Evolutionary conservation across 1,140 invertebrate species (phyloP).

Genomic region (Chironomus striatipennis): DNA sequence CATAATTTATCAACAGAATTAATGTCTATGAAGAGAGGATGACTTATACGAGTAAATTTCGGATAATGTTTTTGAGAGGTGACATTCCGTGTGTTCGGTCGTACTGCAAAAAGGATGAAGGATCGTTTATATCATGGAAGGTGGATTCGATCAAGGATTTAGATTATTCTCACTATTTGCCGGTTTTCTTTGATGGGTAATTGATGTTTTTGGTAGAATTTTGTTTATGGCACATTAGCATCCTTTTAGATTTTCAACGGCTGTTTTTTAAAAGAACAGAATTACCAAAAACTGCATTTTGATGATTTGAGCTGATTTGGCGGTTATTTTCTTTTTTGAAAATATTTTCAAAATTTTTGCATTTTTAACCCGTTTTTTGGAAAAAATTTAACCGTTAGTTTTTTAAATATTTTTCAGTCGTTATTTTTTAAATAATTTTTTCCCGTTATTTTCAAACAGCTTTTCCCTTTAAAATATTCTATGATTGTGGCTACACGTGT

Average conservation of each 20-base stretch:
- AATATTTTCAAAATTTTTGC: no score
- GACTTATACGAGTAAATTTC: conserved; percentile 36
- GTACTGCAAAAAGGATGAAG: conserved; percentile 30
- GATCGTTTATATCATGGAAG: conserved; percentile 32
- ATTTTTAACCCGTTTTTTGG: no score
- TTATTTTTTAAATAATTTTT: no score
- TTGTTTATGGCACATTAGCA: neutral
- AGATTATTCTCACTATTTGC: conserved; percentile 88
- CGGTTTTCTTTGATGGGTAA: conserved; percentile 85
- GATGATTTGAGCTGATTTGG: neutral
- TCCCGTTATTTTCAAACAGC: no score
- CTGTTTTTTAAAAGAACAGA: neutral
- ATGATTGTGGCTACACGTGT: conserved; percentile 28
- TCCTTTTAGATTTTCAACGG: conserved; percentile 8
- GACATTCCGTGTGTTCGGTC: conserved; percentile 35
- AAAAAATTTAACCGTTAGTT: no score
- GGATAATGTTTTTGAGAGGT: conserved; percentile 30
- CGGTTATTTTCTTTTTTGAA: no score
- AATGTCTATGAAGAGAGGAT: conserved; percentile 35
- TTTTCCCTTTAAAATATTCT: neutral
- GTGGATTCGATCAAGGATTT: conserved; percentile 49
- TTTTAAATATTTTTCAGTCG: no score
- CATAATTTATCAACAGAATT: conserved; percentile 29
- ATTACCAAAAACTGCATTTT: neutral
- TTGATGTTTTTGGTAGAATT: neutral